Conservation (phyloP, 2,113 vertebrate species). For the Emberiza fucata region DNA sequence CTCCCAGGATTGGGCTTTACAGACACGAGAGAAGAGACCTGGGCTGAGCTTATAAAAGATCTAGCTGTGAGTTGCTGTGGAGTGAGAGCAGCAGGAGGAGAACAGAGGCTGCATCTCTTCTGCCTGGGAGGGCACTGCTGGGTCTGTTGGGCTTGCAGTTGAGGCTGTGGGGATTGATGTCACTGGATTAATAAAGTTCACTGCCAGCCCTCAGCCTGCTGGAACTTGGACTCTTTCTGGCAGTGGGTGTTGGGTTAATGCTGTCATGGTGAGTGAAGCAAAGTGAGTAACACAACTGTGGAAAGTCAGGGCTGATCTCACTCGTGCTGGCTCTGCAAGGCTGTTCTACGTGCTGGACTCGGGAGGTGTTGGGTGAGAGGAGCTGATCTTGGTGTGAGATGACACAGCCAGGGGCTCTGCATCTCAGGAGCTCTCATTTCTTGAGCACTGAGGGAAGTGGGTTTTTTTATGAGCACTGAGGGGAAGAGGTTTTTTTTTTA, state of each 20-base stretch:
- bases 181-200: background rate
- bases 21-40: background rate
- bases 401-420: background rate
- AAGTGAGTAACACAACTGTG: background rate
- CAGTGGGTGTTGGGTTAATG: background rate
- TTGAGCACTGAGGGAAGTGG: background rate
- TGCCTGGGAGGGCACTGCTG: background rate
- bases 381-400: background rate
- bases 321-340: background rate
- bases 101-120: background rate
- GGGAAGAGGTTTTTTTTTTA: background rate
- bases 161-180: background rate
- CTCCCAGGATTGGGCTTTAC: background rate
- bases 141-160: background rate
- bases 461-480: background rate
- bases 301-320: background rate
- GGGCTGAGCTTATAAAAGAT: background rate
- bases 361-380: background rate
- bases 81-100: background rate
- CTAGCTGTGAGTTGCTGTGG: background rate
- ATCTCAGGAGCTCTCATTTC: background rate
- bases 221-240: background rate
- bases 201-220: background rate
- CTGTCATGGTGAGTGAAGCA: background rate
- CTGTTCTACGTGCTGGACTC: accelerated